Percentiles rank a stretch among this genome's conserved stretches.
Conservation (phyloP, 2,888 invertebrate species). For the Drosophila neutralis region DNA sequence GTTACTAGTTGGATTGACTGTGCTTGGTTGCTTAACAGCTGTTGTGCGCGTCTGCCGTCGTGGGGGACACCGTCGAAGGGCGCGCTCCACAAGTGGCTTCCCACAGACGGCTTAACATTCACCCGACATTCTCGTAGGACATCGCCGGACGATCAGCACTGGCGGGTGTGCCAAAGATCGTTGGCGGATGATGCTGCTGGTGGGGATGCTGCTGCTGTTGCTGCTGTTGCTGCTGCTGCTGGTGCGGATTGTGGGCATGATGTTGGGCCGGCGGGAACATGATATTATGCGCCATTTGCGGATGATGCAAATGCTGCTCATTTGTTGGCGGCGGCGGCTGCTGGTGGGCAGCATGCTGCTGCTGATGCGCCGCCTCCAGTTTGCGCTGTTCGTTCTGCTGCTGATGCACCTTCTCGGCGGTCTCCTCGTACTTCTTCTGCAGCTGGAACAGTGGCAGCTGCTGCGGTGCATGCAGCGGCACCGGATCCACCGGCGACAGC, state of each 20-base stretch:
- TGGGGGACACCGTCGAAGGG: conserved; percentile 78
- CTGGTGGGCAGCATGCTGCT: conserved; percentile 77
- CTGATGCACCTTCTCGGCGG: conserved; percentile 82
- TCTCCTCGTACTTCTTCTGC: conserved; percentile 83
- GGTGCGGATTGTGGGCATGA: conserved; percentile 82
- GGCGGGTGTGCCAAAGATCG: conserved; percentile 78
- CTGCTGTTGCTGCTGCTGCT: conserved; percentile 75
- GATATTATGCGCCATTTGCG: conserved; percentile 83
- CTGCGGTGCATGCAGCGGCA: conserved; percentile 78
- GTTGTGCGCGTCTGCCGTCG: conserved; percentile 70
- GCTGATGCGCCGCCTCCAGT: conserved; percentile 79
- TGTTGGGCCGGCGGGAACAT: conserved; percentile 83
- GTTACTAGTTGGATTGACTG: conserved; percentile 10
- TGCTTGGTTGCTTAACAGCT: conserved; percentile 48
- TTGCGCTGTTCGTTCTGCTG: conserved; percentile 83
- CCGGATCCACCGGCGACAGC: conserved; percentile 80
- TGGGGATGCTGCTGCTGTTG: conserved; percentile 65
- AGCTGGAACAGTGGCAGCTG: conserved; percentile 82
- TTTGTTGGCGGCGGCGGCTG: conserved; percentile 83
- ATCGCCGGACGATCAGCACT: conserved; percentile 82
- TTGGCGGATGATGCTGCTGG: conserved; percentile 78
- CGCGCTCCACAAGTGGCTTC: conserved; percentile 83
- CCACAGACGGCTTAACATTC: conserved; percentile 83
- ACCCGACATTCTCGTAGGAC: conserved; percentile 84
- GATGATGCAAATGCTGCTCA: conserved; percentile 83